phyloP scores from a whole-genome alignment of 2,113 vertebrate species.

The Xiphias gladius region DNA sequence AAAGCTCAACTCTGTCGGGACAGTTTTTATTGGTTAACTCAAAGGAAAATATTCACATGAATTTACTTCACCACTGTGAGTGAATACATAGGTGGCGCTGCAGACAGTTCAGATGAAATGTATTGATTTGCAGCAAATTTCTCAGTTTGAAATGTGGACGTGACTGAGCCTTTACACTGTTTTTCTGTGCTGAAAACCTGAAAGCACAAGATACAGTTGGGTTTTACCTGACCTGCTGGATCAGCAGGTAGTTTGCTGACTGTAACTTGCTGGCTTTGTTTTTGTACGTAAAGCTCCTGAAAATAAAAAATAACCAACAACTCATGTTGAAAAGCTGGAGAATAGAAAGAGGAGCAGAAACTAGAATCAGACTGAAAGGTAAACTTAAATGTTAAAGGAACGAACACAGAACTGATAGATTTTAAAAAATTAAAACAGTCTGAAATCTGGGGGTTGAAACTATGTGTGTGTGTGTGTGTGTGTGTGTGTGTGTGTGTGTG shows the following conservation, averaged over 20 bases:
- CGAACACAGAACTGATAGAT: neutral
- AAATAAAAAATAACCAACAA: too few relatives aligned
- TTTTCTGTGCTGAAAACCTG: neutral
- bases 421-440: constrained; percentile 44
- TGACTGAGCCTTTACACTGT: neutral
- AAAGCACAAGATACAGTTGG: neutral
- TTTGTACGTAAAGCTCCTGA: neutral
- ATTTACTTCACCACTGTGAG: too few relatives aligned
- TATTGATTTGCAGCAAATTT: too few relatives aligned
- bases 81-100: too few relatives aligned
- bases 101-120: too few relatives aligned
- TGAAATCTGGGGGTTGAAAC: neutral
- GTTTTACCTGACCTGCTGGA: neutral
- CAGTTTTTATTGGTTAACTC: too few relatives aligned
- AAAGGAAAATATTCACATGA: too few relatives aligned
- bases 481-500: constrained; percentile 45
- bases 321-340: neutral
- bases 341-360: neutral
- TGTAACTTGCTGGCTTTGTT: neutral
- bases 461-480: constrained; percentile 27
- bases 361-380: constrained; percentile 31
- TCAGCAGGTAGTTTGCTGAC: neutral
- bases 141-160: too few relatives aligned
- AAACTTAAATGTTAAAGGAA: constrained; percentile 6
- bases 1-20: too few relatives aligned